Evolutionary conservation across 2,888 invertebrate species (phyloP).

Genomic region (Penaeus monodon): DNA sequence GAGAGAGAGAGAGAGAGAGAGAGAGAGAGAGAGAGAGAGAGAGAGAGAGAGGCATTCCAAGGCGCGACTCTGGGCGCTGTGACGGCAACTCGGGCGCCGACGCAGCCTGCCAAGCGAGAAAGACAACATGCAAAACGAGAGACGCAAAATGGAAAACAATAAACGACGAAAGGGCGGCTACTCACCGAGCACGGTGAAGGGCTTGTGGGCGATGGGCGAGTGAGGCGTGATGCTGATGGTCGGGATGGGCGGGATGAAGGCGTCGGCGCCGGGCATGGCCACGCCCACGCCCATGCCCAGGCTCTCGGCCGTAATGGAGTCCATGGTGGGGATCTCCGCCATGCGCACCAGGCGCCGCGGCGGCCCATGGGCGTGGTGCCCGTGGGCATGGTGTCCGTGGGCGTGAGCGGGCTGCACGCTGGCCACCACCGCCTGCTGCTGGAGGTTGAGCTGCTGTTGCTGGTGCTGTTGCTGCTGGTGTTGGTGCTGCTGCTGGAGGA

Average conservation of each 20-base stretch:
- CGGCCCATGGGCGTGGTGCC: constrained; percentile 1
- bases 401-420: constrained; percentile 58
- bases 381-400: constrained; percentile 17
- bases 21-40: not conserved
- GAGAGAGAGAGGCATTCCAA: not conserved
- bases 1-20: constrained; percentile 1
- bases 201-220: constrained; percentile 64
- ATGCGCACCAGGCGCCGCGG: constrained; percentile 61
- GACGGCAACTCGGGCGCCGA: not conserved
- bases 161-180: not conserved
- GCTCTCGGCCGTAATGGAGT: constrained; percentile 61
- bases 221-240: constrained; percentile 65
- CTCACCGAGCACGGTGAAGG: constrained; percentile 64
- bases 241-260: constrained; percentile 62
- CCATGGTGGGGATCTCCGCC: constrained; percentile 65
- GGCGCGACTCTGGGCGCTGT: not conserved
- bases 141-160: not conserved
- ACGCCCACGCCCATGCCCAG: constrained; percentile 50
- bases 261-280: constrained; percentile 27
- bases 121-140: not conserved
- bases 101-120: too few relatives aligned
- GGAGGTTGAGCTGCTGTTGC: not conserved
- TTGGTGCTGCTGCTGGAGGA: constrained; percentile 2
- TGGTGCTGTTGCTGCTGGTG: constrained; percentile 25
- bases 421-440: constrained; percentile 23